Base-by-base conservation (phyloP, 2,888 invertebrate genomes). In the Xanthia icteritia region DNA sequence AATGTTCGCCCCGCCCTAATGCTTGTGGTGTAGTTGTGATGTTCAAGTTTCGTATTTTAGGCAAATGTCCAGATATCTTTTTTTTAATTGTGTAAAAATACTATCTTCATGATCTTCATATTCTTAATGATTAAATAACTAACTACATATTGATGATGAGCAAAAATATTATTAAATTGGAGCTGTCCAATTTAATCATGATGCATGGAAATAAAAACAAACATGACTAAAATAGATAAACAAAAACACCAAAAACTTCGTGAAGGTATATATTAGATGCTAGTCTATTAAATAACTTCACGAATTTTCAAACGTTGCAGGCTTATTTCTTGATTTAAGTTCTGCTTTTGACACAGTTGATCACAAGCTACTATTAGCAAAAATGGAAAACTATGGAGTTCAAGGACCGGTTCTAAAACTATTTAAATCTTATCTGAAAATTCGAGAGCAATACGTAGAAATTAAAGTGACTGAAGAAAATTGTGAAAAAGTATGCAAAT, bases 1-100 rank as follows among this genome's bases (percentile, higher is more conserved):
- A 58, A 15, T 64, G 65, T 58, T 67, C 75, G 85, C 79, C 68
- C 58, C 77, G 76, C 68, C 31, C 76, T 77, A 73, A 74, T 79
- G 78, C 77, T 54, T 67, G 27, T 58, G 81, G 79, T 51, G 64
- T 31, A 1, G 31, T 4, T 17, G 72, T 71, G 1, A 8, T 15
- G 9, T 51, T 48, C 0, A 1, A 20, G 73, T 78, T 83, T 48
- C 2, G 60, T 68, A 27, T 36, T 58, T 64, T 64, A 2, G 3
- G 27, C 8, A 48, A 82, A 70, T 8, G 1, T 39, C 61, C 5
- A 48, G n/a, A 36, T 54, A 39, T 0, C 11, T 31, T 42, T 31
- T 20, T 27, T n/a, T 27, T n/a, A 20, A 64, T 39, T 27, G 2
- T 23, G 6, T 75, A 17, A 51, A 45, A 11, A 31, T n/a, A 3